Evolutionary conservation across 1,140 invertebrate genomes (phyloP).

Genomic region (Pseudomyrmex gracilis): DNA sequence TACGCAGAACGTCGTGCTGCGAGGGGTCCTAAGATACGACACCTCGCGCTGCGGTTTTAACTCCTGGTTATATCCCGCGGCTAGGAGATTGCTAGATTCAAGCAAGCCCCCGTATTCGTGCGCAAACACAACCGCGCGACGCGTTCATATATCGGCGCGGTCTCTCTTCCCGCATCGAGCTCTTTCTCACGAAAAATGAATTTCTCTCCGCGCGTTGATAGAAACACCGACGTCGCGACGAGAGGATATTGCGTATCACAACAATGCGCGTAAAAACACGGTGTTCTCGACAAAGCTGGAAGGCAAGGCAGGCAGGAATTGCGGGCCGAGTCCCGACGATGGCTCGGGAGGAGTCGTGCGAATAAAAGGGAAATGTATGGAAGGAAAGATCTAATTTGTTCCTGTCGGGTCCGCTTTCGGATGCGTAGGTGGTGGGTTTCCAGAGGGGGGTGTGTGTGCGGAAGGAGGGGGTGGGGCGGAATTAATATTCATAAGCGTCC

Average conservation of each 20-base stretch:
- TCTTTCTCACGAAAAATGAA: conserved; percentile 2
- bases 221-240: conserved; percentile 33
- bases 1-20: conserved; percentile 55
- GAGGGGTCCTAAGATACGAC: conserved; percentile 83
- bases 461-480: conserved; percentile 70
- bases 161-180: conserved; percentile 23
- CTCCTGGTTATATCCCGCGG: conserved; percentile 83
- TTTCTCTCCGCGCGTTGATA: conserved; percentile 23
- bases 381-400: conserved; percentile 86
- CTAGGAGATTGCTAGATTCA: conserved; percentile 84
- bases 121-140: conserved; percentile 36
- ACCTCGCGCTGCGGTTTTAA: conserved; percentile 85
- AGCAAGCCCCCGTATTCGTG: conserved; percentile 67
- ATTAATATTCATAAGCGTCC: conserved; percentile 87
- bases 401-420: conserved; percentile 83
- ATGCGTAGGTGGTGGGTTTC: conserved; percentile 63
- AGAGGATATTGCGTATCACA: conserved; percentile 58
- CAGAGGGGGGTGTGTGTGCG: conserved; percentile 37
- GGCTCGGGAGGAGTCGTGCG: conserved; percentile 66
- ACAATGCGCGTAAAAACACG: conserved; percentile 37
- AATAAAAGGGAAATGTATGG: conserved; percentile 86
- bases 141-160: conserved; percentile 19
- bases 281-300: conserved; percentile 35
- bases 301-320: conserved; percentile 43
- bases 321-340: conserved; percentile 50